Conservation (phyloP, 2,113 vertebrate species). For the Damaliscus lunatus region DNA sequence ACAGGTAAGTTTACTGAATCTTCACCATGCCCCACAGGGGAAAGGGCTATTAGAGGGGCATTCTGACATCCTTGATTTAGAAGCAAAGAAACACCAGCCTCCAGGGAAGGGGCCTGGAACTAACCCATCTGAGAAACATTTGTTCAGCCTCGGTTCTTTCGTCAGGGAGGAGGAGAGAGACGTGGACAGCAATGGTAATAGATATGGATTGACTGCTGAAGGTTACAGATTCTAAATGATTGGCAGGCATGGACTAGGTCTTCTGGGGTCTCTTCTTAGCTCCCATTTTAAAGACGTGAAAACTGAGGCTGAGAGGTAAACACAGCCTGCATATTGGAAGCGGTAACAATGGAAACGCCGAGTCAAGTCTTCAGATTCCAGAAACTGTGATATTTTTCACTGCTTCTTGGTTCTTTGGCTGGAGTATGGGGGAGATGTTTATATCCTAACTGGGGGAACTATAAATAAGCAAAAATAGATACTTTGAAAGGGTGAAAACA, state of each 20-base stretch:
- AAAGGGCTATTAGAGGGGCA: background rate
- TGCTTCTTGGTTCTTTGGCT: background rate
- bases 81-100: background rate
- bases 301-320: background rate
- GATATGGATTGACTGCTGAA: rapidly evolving
- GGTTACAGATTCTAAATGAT: background rate
- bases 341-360: rapidly evolving
- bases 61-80: background rate
- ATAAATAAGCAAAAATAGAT: background rate
- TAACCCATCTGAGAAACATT: background rate
- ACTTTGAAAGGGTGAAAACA: background rate
- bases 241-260: rapidly evolving
- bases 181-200: rapidly evolving
- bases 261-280: background rate
- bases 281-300: background rate
- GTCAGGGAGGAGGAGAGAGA: background rate
- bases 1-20: background rate
- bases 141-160: background rate
- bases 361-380: background rate
- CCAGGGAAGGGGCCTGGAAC: background rate
- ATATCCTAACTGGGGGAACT: background rate
- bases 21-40: background rate
- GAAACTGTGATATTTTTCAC: background rate
- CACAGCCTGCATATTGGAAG: background rate
- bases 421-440: background rate